Conservation (phyloP, 2,797 vertebrate species). For the Ptychobarbus kaznakovi region DNA sequence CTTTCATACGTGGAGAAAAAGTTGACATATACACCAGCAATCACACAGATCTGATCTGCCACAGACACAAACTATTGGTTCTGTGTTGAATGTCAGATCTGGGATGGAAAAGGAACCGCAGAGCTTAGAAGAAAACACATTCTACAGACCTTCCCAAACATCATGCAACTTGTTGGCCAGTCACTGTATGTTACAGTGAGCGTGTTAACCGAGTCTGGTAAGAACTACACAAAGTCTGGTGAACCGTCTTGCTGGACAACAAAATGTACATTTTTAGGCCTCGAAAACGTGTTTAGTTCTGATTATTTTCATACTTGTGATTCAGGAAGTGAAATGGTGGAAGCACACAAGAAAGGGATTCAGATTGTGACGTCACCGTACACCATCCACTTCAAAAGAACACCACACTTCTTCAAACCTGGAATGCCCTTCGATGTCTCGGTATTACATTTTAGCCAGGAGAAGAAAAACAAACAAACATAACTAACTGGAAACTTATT, state of each 20-base stretch:
- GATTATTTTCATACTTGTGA: not conserved
- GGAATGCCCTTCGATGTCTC: slow-evolving; percentile 59
- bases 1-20: not conserved
- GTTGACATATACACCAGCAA: not conserved
- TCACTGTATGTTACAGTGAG: slow-evolving; percentile 43
- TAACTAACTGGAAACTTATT: too few species aligned
- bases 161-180: slow-evolving; percentile 35
- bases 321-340: slow-evolving; percentile 63
- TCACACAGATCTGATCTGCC: not conserved
- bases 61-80: not conserved
- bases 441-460: slow-evolving; percentile 38
- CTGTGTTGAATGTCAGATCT: slow-evolving; percentile 69
- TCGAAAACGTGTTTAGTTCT: not conserved
- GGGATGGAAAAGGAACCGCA: slow-evolving; percentile 64
- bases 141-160: slow-evolving; percentile 54
- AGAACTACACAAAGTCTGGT: slow-evolving; percentile 16
- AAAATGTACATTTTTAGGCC: not conserved
- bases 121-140: slow-evolving; percentile 68
- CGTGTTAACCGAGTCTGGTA: slow-evolving; percentile 83
- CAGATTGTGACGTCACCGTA: slow-evolving; percentile 61
- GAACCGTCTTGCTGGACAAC: not conserved
- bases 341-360: slow-evolving; percentile 62
- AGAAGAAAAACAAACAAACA: not conserved
- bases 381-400: slow-evolving; percentile 60
- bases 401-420: slow-evolving; percentile 54